Evolutionary conservation across 35 echinoderm and acorn worm genomes (phyloP).

Genomic region (Anneissia japonica): DNA sequence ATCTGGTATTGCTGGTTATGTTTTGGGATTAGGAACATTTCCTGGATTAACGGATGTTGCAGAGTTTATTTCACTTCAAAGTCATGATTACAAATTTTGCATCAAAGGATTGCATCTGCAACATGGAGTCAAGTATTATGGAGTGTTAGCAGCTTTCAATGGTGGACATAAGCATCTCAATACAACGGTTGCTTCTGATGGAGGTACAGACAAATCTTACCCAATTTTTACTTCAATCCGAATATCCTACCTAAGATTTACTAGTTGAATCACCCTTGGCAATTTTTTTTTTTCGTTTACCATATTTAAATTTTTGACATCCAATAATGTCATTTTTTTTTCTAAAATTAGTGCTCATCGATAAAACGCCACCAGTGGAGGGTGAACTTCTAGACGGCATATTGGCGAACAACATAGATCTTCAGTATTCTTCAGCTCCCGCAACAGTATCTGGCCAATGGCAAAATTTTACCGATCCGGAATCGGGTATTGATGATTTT

Average conservation of each 20-base stretch:
- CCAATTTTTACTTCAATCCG: too few relatives aligned
- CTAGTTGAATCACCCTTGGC: too few relatives aligned
- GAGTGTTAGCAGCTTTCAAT: constrained; percentile 35
- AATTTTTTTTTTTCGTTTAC: too few relatives aligned
- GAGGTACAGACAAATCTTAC: constrained; percentile 25
- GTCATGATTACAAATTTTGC: background rate
- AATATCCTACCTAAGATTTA: too few relatives aligned
- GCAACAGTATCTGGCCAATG: constrained; percentile 35
- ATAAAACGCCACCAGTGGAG: constrained; percentile 36
- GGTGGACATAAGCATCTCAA: constrained; percentile 35
- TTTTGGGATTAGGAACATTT: constrained; percentile 27
- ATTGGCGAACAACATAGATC: background rate
- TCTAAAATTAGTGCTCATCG: constrained; percentile 14
- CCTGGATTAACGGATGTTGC: background rate
- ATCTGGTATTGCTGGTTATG: constrained; percentile 22
- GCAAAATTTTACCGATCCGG: constrained; percentile 30
- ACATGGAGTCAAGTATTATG: constrained; percentile 36
- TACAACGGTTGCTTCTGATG: constrained; percentile 28
- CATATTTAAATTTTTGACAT: too few relatives aligned
- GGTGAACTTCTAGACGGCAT: constrained; percentile 26
- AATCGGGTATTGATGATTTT: constrained; percentile 37
- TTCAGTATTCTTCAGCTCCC: constrained; percentile 25
- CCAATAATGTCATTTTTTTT: background rate
- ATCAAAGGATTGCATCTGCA: constrained; percentile 10
- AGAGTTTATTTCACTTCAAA: constrained; percentile 4